Base-by-base conservation (phyloP, 2,797 vertebrate species). In the Aulostomus chinensis region DNA sequence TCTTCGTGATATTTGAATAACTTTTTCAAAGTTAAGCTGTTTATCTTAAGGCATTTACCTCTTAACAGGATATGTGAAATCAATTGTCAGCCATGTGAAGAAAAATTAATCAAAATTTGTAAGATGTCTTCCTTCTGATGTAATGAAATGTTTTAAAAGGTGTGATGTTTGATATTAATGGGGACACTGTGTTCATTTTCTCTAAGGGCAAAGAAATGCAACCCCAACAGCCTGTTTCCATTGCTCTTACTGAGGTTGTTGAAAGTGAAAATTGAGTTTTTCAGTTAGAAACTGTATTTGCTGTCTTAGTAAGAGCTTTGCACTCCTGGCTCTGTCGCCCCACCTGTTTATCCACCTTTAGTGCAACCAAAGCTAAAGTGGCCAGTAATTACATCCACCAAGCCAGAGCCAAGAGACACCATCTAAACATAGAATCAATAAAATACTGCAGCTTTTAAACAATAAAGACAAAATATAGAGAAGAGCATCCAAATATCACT, bases 371-470 rank as follows among this genome's bases (percentile, higher is more conserved):
- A 16, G 33, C 47, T 70, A 51, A 71, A 70, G 37, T 59, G 46
- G 34, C 49, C 37, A 32, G 56, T 79, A 68, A 76, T 74, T 63
- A 66, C 58, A 38, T 46, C 68, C 69, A 42, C 18, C 2, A 6
- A 4, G 5, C 47, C 17, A 28, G 55, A 67, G 59, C 42, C 8
- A 15, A 0, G n/a, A 22, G 32, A 18, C 43, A 10, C 12, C 3
- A 15, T 9, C 62, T 47, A 70, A 77, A 77, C 70, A 76, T 68
- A 15, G 64, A 39, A 57, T 74, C 42, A 4, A 81, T 78, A 38
- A 45, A 39, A 59, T 7, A 64, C 65, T 50, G 58, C 47, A 57
- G 68, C 60, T 69, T 58, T 70, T 65, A 64, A 66, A 47, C 54
- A 63, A 51, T 58, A 15, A 47, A 57, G 40, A 48, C 6, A 10